phyloP scores from a whole-genome alignment of 2,888 invertebrate genomes.

The Sclerodermus sp. region DNA sequence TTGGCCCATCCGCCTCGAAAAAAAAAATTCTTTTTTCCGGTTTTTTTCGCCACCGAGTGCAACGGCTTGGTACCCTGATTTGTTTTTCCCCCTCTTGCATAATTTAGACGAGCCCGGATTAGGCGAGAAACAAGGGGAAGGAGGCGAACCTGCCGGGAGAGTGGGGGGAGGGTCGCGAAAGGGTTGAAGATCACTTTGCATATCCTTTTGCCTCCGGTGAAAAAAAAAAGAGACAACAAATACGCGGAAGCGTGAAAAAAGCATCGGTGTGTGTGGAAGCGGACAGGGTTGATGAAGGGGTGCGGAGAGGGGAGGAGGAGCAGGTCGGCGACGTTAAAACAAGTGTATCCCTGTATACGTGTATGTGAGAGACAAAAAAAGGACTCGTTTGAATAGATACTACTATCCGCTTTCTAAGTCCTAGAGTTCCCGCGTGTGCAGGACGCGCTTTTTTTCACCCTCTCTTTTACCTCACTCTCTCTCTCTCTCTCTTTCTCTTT shows the following conservation, averaged over 20 bases:
- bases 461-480: too few relatives aligned
- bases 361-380: slow-evolving; percentile 8
- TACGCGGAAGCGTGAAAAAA: slow-evolving; percentile 51
- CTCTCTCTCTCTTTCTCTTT: slow-evolving; percentile 11
- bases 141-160: slow-evolving; percentile 3
- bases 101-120: slow-evolving; percentile 34
- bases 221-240: slow-evolving; percentile 40
- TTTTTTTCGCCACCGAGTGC: too few relatives aligned
- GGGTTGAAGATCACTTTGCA: slow-evolving; percentile 50
- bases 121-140: slow-evolving; percentile 19
- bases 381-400: slow-evolving; percentile 51
- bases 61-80: too few relatives aligned
- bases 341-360: background rate
- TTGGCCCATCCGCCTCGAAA: too few relatives aligned
- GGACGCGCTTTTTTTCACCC: slow-evolving; percentile 16
- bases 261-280: slow-evolving; percentile 11
- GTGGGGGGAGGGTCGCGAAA: slow-evolving; percentile 35
- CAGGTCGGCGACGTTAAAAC: background rate
- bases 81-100: slow-evolving; percentile 12
- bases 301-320: slow-evolving; percentile 13
- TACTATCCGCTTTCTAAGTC: slow-evolving; percentile 20
- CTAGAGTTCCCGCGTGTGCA: slow-evolving; percentile 11
- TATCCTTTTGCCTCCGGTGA: slow-evolving; percentile 25
- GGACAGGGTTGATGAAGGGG: slow-evolving; percentile 13
- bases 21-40: too few relatives aligned